These are phyloP conservation scores for Acanthochromis polyacanthus DNA, from an alignment of 2,113 vertebrate species.

Conservation along the genomic window DNA sequence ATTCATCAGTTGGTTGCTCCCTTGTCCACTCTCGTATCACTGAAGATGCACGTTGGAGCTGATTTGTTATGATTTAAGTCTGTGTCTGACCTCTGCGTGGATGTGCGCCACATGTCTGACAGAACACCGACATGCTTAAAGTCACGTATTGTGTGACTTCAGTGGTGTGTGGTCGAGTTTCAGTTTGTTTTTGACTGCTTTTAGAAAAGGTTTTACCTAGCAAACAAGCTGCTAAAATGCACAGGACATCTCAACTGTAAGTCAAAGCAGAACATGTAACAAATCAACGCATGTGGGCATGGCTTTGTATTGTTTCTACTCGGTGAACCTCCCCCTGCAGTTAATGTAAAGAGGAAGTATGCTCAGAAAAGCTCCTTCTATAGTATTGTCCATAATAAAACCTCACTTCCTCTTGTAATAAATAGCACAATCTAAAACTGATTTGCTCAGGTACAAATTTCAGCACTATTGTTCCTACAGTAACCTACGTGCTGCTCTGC, in stretches of 20 bases:
- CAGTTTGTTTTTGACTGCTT: slow-evolving; percentile 39
- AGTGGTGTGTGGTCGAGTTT: slow-evolving; percentile 19
- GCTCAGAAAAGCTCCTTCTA: slow-evolving; percentile 38
- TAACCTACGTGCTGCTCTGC: slow-evolving; percentile 16
- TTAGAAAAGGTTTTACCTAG: background rate
- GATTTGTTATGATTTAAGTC: slow-evolving; percentile 54
- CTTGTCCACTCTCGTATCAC: slow-evolving; percentile 49
- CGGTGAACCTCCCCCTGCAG: slow-evolving; percentile 20
- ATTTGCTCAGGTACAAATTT: slow-evolving; percentile 2
- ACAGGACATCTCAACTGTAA: background rate
- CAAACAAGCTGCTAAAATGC: background rate
- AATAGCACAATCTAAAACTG: slow-evolving; percentile 18
- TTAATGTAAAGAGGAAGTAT: slow-evolving; percentile 58
- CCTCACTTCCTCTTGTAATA: slow-evolving; percentile 66
- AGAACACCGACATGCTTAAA: slow-evolving; percentile 39
- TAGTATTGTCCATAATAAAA: slow-evolving; percentile 59
- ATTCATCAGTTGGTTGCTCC: slow-evolving; percentile 71
- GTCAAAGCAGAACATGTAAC: background rate
- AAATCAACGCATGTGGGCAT: background rate
- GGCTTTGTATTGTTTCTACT: slow-evolving; percentile 3
- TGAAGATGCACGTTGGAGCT: slow-evolving; percentile 20
- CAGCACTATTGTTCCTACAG: slow-evolving; percentile 38
- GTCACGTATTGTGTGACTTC: slow-evolving; percentile 38
- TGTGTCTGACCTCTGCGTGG: slow-evolving; percentile 12
- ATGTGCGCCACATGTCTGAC: slow-evolving; percentile 9